phyloP scores from a whole-genome alignment of 1,140 invertebrate genomes.

The Drosophila funebris region DNA sequence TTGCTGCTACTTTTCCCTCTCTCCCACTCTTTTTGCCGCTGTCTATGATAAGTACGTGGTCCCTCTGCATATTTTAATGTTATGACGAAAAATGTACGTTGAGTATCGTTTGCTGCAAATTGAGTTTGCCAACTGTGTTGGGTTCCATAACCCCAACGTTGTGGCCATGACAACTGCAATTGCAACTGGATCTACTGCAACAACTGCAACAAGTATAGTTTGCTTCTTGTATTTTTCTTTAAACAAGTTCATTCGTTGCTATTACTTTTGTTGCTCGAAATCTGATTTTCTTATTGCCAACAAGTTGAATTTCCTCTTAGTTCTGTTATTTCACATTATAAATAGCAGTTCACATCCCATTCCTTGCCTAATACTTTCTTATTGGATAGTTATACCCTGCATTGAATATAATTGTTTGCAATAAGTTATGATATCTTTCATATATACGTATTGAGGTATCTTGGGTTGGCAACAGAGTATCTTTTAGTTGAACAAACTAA shows the following conservation, averaged over 20 bases:
- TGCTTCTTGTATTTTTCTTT: background rate
- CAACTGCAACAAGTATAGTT: background rate
- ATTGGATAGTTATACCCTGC: background rate
- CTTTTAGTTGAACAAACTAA: too few species aligned
- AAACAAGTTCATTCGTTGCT: background rate
- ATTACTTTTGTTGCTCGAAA: background rate
- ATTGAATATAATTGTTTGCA: too few species aligned
- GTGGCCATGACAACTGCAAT: background rate
- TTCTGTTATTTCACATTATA: slow-evolving; percentile 32
- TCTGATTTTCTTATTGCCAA: background rate
- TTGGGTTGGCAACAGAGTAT: too few species aligned
- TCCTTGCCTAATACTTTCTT: slow-evolving; percentile 29
- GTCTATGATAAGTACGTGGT: background rate
- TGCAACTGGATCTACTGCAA: background rate
- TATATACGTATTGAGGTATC: too few species aligned
- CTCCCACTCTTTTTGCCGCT: background rate
- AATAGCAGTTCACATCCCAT: slow-evolving; percentile 31
- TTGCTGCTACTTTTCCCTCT: background rate
- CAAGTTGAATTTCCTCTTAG: slow-evolving; percentile 5
- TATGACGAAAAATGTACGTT: slow-evolving; percentile 22
- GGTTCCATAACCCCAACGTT: background rate
- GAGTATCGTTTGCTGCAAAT: slow-evolving; percentile 26
- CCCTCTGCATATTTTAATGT: slow-evolving; percentile 22
- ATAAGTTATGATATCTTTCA: too few species aligned
- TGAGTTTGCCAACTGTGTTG: slow-evolving; percentile 5